A percentile compares a stretch with the other conserved stretches of the same genome.
Conservation (phyloP, 1,140 invertebrate genomes). For the Drosophila paulistorum region DNA sequence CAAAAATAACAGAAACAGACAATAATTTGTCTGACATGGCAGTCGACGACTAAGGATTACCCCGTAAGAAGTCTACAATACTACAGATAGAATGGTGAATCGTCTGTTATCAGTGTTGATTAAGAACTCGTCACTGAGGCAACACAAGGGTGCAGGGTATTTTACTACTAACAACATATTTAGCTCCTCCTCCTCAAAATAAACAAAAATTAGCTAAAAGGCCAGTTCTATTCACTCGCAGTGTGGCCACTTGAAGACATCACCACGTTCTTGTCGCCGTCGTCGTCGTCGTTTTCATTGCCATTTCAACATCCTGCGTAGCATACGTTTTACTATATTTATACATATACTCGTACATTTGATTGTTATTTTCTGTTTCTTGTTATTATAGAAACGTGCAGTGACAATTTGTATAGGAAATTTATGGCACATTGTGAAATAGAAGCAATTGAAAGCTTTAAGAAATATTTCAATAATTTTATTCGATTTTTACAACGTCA, state of each 20-base stretch:
- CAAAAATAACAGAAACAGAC: slow-evolving; percentile 47
- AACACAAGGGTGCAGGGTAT: not conserved
- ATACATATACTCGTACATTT: slow-evolving; percentile 11
- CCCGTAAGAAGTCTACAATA: too few species aligned
- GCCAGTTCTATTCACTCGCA: slow-evolving; percentile 9
- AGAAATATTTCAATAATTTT: slow-evolving; percentile 68
- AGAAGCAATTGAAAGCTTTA: slow-evolving; percentile 40
- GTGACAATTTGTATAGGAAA: slow-evolving; percentile 57
- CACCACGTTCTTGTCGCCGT: slow-evolving; percentile 38
- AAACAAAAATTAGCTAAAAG: slow-evolving; percentile 44
- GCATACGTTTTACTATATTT: slow-evolving; percentile 24
- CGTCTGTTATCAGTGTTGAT: too few species aligned
- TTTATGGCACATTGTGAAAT: slow-evolving; percentile 62
- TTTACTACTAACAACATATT: slow-evolving; percentile 11
- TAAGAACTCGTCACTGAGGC: too few species aligned
- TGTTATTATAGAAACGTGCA: slow-evolving; percentile 67
- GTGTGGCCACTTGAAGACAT: slow-evolving; percentile 43
- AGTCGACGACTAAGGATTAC: not conserved
- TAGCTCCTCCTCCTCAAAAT: slow-evolving; percentile 35
- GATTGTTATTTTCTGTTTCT: slow-evolving; percentile 33
- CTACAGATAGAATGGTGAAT: too few species aligned
- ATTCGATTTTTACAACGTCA: slow-evolving; percentile 68
- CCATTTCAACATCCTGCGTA: slow-evolving; percentile 56
- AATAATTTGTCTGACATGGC: not conserved
- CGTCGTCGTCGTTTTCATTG: slow-evolving; percentile 33